A percentile compares a stretch with the other conserved stretches of the same genome.
These are phyloP conservation scores for Plumapathes pennacea DNA, from an alignment of 92 coral and sea anemone species.

Conservation along the genomic window DNA sequence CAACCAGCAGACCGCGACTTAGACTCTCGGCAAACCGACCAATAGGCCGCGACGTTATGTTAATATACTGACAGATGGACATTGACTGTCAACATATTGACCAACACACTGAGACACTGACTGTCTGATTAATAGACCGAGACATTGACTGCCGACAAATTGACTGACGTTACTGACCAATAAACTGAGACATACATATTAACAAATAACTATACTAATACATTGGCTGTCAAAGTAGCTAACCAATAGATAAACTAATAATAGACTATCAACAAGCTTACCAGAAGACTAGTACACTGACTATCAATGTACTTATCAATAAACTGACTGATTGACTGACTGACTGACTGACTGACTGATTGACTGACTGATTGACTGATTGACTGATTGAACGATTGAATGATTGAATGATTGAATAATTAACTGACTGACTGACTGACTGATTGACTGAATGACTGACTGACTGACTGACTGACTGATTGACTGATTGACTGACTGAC, in stretches of 20 bases:
- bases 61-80: no score
- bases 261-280: no score
- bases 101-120: background rate
- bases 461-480: constrained; percentile 1
- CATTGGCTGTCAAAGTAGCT: no score
- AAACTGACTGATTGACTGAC: constrained; percentile 1
- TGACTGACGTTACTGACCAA: no score
- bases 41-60: no score
- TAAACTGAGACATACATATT: no score
- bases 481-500: background rate
- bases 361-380: background rate
- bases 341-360: constrained; percentile 1
- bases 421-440: background rate
- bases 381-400: background rate
- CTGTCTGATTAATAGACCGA: background rate
- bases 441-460: background rate
- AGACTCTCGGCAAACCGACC: no score
- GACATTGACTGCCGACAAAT: background rate
- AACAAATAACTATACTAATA: no score
- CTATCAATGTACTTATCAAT: background rate
- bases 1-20: no score
- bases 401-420: background rate
- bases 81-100: background rate
- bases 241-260: no score
- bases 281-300: background rate